Evolutionary conservation across 2,797 vertebrate species (phyloP), one percentile per base, ranked within the genome.

Genomic region (Setipinna tenuifilis): DNA sequence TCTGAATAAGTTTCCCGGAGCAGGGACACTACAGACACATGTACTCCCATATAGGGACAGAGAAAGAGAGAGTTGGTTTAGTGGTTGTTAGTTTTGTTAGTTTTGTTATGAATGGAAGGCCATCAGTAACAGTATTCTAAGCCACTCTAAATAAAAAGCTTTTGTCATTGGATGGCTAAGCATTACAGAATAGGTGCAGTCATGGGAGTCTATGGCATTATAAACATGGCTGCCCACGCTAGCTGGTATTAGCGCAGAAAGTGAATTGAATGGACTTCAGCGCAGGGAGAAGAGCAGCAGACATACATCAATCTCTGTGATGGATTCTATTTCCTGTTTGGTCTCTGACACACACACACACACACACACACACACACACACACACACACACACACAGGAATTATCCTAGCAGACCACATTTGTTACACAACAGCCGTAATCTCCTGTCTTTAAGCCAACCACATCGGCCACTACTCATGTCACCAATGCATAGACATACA

Each of bases 371-470:
- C 68, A 35, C 5, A 2, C 31, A 19, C 31, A 19, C 68, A 35
- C 68, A 35, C 68, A 19, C 31, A 7, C 46, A 35, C 16, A 10
- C n/a, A 80, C 41, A 85, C 48, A 68, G 54, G 84, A 71, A 54
- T 80, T 59, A 82, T 83, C 83, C 80, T 62, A 82, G 48, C 81
- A 87, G 84, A 83, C 85, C 82, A 0, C 81, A 85, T 48, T 81
- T 80, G 82, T 89, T 89, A 89, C 50, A 85, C 87, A 87, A 86
- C 83, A 68, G 82, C 25, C 58, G 65, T 86, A 87, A 88, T 86
- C 87, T 50, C 82, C 46, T 83, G 54, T 87, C 85, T 31, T 82
- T 89, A 89, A 89, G 62, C 58, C 82, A 17, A 50, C 44, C 61
- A 86, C 87, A 83, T 84, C 83, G 84, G 57, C 81, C 82, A 83